Percentiles rank a stretch among this genome's conserved stretches.
Conservation (phyloP, 2,888 invertebrate species). For the Ptychoptera albimana region DNA sequence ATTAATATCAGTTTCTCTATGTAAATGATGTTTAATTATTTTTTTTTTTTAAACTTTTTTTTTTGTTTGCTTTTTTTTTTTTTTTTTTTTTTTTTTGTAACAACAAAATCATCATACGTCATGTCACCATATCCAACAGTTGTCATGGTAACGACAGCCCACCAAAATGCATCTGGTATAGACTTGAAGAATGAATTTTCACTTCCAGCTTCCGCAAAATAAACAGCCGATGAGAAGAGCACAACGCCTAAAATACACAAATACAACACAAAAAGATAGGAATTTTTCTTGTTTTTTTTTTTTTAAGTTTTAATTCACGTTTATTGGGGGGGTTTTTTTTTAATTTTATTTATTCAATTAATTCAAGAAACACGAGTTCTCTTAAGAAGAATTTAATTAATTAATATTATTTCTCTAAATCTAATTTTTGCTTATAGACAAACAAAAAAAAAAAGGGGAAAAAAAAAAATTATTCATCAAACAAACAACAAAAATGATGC, state of each 20-base stretch:
- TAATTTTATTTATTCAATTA: constrained; percentile 11
- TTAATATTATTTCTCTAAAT: no score
- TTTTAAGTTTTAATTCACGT: constrained; percentile 14
- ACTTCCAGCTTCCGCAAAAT: constrained; percentile 99
- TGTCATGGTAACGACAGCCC: constrained; percentile 99
- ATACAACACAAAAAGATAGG: constrained; percentile 27
- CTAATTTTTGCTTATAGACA: no score
- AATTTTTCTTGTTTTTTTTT: constrained; percentile 18
- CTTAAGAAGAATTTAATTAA: neutral
- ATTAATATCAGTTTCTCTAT: no score
- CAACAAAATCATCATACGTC: constrained; percentile 42
- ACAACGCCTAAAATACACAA: constrained; percentile 91
- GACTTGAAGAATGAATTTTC: constrained; percentile 99
- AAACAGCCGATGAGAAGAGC: constrained; percentile 99
- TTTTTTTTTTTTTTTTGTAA: neutral
- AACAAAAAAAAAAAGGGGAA: no score
- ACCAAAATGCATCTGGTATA: constrained; percentile 99
- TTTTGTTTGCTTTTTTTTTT: neutral
- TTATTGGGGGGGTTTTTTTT: no score
- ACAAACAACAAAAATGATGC: no score
- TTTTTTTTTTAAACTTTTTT: no score
- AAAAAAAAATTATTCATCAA: no score
- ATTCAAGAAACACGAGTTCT: neutral
- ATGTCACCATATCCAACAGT: constrained; percentile 99
- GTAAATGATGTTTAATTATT: constrained; percentile 18